Conservation (phyloP, 2,113 vertebrate species). For the Pogona vitticeps region DNA sequence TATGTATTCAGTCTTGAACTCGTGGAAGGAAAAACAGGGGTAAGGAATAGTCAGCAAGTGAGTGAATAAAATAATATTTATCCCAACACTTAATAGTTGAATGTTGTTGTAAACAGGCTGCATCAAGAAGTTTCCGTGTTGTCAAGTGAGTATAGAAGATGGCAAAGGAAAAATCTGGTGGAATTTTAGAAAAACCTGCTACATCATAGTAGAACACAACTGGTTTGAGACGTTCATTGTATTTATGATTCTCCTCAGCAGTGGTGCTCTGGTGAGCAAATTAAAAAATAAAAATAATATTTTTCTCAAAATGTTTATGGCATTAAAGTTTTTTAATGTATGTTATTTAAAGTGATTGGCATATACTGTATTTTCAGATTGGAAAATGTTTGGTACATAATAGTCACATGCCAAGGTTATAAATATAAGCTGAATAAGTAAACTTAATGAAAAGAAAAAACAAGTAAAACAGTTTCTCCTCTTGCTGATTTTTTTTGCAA, state of each 20-base stretch:
- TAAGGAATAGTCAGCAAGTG: background rate
- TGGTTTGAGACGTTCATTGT: slow-evolving; percentile 99
- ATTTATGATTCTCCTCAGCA: slow-evolving; percentile 98
- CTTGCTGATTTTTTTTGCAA: background rate
- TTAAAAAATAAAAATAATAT: background rate
- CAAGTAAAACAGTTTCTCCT: background rate
- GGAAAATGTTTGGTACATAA: background rate
- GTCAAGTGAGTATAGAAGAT: slow-evolving; percentile 90
- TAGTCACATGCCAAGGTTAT: background rate
- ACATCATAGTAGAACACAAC: slow-evolving; percentile 94
- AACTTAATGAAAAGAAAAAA: background rate
- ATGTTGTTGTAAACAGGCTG: slow-evolving; percentile 77
- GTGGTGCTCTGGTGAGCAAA: slow-evolving; percentile 91
- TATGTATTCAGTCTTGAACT: background rate
- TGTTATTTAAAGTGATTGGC: background rate
- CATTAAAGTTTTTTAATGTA: background rate
- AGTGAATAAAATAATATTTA: background rate
- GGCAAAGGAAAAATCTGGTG: slow-evolving; percentile 94
- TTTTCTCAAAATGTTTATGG: background rate
- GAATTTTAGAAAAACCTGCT: slow-evolving; percentile 93
- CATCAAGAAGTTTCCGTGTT: slow-evolving; percentile 85
- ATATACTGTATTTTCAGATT: background rate
- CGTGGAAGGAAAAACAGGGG: background rate
- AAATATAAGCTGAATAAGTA: background rate
- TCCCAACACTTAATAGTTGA: slow-evolving; percentile 46